Percentiles rank a stretch among this genome's conserved stretches.
Evolutionary conservation across 2,113 vertebrate genomes (phyloP).

Genomic region (Platysteira castanea): DNA sequence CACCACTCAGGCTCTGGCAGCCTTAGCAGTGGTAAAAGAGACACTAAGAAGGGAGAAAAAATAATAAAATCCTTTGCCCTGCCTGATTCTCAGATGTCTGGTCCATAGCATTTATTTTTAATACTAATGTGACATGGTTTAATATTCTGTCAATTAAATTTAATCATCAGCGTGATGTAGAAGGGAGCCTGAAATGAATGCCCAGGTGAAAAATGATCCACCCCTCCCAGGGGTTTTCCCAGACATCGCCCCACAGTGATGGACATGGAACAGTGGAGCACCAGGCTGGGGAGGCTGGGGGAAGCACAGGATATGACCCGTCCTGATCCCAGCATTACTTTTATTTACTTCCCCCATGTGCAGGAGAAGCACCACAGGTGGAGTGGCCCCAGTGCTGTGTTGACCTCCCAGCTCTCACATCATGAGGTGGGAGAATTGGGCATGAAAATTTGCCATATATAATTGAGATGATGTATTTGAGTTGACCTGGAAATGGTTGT

Average conservation of each 20-base stretch:
- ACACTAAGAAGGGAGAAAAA: background rate
- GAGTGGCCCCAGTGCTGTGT: fast-evolving
- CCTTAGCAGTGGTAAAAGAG: slow-evolving; percentile 33
- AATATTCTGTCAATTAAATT: slow-evolving; percentile 53
- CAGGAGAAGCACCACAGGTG: background rate
- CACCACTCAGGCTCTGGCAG: background rate
- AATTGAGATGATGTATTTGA: background rate
- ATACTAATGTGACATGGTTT: slow-evolving; percentile 41
- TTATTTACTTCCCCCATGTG: background rate
- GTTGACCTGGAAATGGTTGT: background rate
- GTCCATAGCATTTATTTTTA: slow-evolving; percentile 59
- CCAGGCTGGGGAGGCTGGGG: background rate
- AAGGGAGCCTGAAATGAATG: slow-evolving; percentile 35
- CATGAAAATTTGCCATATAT: background rate
- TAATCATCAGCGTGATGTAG: background rate
- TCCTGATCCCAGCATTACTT: background rate
- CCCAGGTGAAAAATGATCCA: slow-evolving; percentile 15
- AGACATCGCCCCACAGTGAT: background rate
- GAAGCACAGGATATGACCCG: background rate
- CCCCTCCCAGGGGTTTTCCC: background rate
- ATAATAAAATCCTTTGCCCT: background rate
- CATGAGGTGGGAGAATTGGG: background rate
- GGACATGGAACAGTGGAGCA: background rate
- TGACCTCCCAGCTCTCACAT: fast-evolving
- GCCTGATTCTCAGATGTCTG: slow-evolving; percentile 21